Percentiles rank a stretch among this genome's conserved stretches.
These are phyloP conservation scores for Fragum whitleyi DNA, from an alignment of 2,888 invertebrate genomes.

Conservation along the genomic window DNA sequence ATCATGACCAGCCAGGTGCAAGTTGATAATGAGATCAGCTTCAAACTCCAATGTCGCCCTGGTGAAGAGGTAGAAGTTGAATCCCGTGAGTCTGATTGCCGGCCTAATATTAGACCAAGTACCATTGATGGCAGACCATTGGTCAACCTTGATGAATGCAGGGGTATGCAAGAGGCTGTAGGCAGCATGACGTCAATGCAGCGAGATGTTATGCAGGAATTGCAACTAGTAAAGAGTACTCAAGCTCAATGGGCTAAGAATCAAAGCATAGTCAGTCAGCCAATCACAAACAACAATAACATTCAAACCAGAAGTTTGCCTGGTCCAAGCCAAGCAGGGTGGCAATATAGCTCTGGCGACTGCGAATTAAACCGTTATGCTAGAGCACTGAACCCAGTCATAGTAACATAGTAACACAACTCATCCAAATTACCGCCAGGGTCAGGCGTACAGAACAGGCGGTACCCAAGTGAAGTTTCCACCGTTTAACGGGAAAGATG, in stretches of 20 bases:
- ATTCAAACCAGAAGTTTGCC: background rate
- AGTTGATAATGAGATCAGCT: background rate
- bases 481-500: background rate
- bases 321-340: background rate
- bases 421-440: background rate
- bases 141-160: background rate
- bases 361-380: background rate
- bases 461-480: slow-evolving; percentile 8
- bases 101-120: background rate
- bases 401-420: background rate
- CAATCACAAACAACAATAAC: background rate
- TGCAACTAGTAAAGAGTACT: background rate
- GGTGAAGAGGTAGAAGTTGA: background rate
- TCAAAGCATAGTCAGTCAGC: background rate
- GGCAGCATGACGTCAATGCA: background rate
- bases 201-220: background rate
- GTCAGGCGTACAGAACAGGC: background rate
- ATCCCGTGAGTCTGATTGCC: too few species aligned
- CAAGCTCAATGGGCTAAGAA: background rate
- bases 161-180: background rate
- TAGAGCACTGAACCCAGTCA: background rate
- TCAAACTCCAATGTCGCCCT: background rate
- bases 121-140: background rate
- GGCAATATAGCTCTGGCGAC: slow-evolving; percentile 3
- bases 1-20: background rate